Percentiles rank a stretch among this genome's conserved stretches.
phyloP scores from a whole-genome alignment of 2,797 vertebrate genomes.

The Ibycter americanus region DNA sequence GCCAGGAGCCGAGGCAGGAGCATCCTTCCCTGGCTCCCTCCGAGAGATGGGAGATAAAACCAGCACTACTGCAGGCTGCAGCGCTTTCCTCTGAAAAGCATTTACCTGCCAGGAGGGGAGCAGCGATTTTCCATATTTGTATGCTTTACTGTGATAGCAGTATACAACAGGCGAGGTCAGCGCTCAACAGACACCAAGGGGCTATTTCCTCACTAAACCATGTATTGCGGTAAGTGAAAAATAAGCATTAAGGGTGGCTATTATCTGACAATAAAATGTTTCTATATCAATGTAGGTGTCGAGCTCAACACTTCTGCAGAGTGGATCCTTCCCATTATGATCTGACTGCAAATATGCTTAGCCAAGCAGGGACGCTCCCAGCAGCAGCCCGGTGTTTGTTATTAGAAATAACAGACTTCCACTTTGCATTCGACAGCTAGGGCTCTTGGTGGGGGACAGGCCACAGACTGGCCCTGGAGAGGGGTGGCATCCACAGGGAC shows the following conservation, averaged over 20 bases:
- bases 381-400: neutral
- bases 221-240: neutral
- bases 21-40: neutral
- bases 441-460: neutral
- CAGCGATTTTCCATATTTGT: neutral
- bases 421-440: accelerated
- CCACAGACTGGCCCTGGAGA: neutral
- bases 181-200: neutral
- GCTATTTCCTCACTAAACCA: neutral
- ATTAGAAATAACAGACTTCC: neutral
- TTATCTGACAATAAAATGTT: conserved; percentile 41
- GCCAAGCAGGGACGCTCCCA: neutral
- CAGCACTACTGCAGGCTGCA: neutral
- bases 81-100: neutral
- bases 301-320: neutral
- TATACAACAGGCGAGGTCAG: neutral
- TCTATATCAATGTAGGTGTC: neutral
- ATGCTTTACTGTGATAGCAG: neutral
- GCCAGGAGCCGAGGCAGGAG: neutral
- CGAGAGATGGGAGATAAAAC: neutral
- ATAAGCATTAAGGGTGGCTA: neutral
- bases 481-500: too few relatives aligned
- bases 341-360: neutral
- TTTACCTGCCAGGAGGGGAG: neutral
- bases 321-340: neutral